Base-by-base conservation (phyloP, 2,113 vertebrate genomes). In the Spizaetus ornatus region DNA sequence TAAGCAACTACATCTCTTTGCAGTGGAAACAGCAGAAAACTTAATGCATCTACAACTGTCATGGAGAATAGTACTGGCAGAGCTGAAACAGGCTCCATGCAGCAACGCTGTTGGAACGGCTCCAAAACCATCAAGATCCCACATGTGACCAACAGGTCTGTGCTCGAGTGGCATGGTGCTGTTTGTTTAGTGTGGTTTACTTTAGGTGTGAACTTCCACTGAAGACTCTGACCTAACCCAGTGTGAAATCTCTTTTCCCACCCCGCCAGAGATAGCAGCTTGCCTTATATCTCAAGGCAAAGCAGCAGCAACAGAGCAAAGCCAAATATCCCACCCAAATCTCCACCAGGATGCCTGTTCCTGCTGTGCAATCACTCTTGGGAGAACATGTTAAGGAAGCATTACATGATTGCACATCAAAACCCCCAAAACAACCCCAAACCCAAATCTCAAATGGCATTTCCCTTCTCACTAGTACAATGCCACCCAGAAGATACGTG, bases 381-480 rank as follows among this genome's bases (percentile, higher is more conserved):
- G 91, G 61, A 79, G 34, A 95, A 48, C 40, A 25, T 0, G 0
- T 22, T 16, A 7, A 63, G 42, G 66, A 85, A 95, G 4, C 10
- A 0, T 25, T n/a, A 77, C 0, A 0, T 27, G 65, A 66, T 53
- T 11, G 65, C 53, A 42, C 62, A 65, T 8, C 36, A 15, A 90
- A 61, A 25, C 31, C 38, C 72, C 27, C 12, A 0, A 22, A 63
- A 32, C 52, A 50, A 88, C 36, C 86, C 90, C 67, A 12, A 69
- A 11, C 6, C 52, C 77, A 11, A 47, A 81, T 3, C 32, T 65
- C 43, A n/a, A n/a, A 31, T 1, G 3, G 7, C 9, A 27, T 43
- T 65, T 82, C 69, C 76, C 71, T 74, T 63, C 61, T 32, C 14
- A 3, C 32, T 21, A 23, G 16, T 13, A n/a, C 19, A 12, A 43